A percentile compares a stretch with the other conserved stretches of the same genome.
Evolutionary conservation across 2,797 vertebrate species (phyloP).

Genomic region (Sciurus vulgaris): DNA sequence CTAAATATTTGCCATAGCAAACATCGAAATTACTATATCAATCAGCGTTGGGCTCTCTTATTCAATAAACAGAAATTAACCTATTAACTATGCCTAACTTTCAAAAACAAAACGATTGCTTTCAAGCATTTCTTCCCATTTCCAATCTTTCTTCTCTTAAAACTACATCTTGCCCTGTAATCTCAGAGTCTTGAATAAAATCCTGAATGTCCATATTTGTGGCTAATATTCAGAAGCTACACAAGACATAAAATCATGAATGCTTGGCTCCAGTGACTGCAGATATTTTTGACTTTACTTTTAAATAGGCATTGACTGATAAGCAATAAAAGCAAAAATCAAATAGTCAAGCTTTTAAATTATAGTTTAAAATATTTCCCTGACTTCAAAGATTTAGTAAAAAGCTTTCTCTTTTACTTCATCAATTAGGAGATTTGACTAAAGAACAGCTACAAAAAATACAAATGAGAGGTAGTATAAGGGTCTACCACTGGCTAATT

Average conservation of each 20-base stretch:
- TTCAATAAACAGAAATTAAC: conserved; percentile 92
- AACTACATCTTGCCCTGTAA: conserved; percentile 83
- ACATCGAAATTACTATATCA: conserved; percentile 93
- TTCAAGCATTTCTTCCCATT: conserved; percentile 86
- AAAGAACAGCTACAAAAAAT: background rate
- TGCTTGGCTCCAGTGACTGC: conserved; percentile 66
- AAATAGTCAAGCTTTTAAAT: conserved; percentile 73
- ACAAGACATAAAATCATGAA: background rate
- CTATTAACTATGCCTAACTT: conserved; percentile 91
- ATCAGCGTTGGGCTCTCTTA: conserved; percentile 91
- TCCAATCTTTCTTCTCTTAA: conserved; percentile 86
- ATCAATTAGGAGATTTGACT: background rate
- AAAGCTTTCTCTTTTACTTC: background rate
- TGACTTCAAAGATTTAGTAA: conserved; percentile 59
- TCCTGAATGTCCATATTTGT: conserved; percentile 71
- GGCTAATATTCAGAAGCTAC: conserved; percentile 79
- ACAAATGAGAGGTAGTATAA: background rate
- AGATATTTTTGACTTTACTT: conserved; percentile 73
- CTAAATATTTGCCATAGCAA: conserved; percentile 99
- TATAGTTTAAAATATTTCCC: conserved; percentile 72
- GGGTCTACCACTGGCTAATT: conserved; percentile 18
- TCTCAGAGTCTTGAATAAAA: conserved; percentile 76
- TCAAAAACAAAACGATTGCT: conserved; percentile 87
- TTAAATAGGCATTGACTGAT: conserved; percentile 71
- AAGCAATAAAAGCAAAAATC: conserved; percentile 56